These are phyloP conservation scores for Chironomus tepperi DNA, from an alignment of 1,140 invertebrate genomes.

Conservation along the genomic window DNA sequence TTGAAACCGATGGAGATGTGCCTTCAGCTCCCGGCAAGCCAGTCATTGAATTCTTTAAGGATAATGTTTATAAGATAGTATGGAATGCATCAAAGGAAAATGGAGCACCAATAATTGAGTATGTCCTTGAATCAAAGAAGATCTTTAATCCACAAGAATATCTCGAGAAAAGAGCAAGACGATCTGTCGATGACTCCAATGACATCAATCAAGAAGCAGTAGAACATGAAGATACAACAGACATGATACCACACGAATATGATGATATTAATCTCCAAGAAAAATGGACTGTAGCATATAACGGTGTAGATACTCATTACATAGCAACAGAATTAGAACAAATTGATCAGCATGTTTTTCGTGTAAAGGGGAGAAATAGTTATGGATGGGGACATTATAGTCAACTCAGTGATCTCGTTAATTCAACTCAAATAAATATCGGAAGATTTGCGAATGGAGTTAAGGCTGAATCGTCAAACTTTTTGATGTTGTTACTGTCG, in stretches of 20 bases:
- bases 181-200: neutral
- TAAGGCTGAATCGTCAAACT: conserved; percentile 43
- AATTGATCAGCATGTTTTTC: conserved; percentile 56
- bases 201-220: neutral
- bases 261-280: conserved; percentile 39
- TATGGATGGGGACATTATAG: conserved; percentile 72
- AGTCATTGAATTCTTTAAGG: conserved; percentile 49
- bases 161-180: neutral
- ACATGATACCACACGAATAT: conserved; percentile 31
- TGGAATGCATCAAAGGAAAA: conserved; percentile 62
- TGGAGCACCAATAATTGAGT: conserved; percentile 51
- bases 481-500: conserved; percentile 35
- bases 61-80: conserved; percentile 57
- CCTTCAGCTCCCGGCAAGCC: conserved; percentile 60
- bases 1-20: conserved; percentile 62
- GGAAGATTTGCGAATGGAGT: conserved; percentile 45
- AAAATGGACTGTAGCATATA: conserved; percentile 66
- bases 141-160: neutral
- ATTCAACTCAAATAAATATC: conserved; percentile 37
- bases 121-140: conserved; percentile 46
- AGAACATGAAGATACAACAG: neutral
- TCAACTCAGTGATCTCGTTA: conserved; percentile 46
- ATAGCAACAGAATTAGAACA: conserved; percentile 59
- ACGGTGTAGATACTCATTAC: conserved; percentile 72
- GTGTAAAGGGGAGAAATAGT: conserved; percentile 66